Base-by-base conservation (phyloP, 2,888 invertebrate genomes). In the Stenolophus ochropezus region DNA sequence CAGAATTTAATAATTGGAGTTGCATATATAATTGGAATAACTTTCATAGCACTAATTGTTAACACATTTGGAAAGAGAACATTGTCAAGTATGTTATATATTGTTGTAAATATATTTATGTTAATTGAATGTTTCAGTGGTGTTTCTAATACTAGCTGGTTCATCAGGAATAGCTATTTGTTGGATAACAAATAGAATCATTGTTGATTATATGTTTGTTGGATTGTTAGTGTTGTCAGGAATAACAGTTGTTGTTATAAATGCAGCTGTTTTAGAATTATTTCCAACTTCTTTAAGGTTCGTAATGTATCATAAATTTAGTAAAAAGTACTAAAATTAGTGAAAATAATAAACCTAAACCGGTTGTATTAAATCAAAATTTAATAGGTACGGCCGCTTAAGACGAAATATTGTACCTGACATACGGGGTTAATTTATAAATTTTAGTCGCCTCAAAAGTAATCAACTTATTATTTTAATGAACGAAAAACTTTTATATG, bases 181-280 rank as follows among this genome's bases (percentile, higher is more conserved):
- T 77, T 83, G 84, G 79, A 56, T 85, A 5, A 85, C 85, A 0
- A 23, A 84, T n/a, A 83, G 83, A 42, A 23, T 84, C 5, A 20
- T 84, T 2, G 85, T 87, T 4, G 85, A 86, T 77, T 82, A 85
- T 6, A 71, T 86, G 2, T 87, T 87, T 82, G 79, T 87, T 14
- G 61, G 83, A 4, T 51, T 85, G 5, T 79, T 87, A 42, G 84
- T 84, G 2, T 71, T 85, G 25, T 85, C 86, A 16, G 87, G 87
- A 2, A 82, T 87, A 20, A 83, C 84, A 88, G 85, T 86, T 1
- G 82, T 84, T n/a, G 86, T 88, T 20, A 85, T 89, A 5, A 87
- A 88, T 5, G 87, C 88, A 11, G 81, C 81, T 4, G 81, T 81
- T 25, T 14, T 81, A n/a, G 81, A 81, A 42, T 21, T 81, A n/a